Evolutionary conservation across 2,797 vertebrate species (phyloP).

Genomic region (Natrix natrix): DNA sequence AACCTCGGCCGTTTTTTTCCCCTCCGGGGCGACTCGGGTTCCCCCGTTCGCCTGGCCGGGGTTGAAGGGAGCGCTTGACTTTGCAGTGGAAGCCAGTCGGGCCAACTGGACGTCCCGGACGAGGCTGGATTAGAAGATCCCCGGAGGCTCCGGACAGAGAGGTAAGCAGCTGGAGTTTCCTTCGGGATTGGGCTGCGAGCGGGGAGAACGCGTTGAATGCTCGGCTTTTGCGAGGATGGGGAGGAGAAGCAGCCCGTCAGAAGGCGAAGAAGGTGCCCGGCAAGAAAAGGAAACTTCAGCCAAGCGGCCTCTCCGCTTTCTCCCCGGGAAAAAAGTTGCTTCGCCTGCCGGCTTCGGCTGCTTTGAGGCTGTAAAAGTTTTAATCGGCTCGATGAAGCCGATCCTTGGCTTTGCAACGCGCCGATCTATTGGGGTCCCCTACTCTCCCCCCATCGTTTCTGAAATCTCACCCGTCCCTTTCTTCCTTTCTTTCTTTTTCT

Average conservation of each 20-base stretch:
- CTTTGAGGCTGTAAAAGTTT: background rate
- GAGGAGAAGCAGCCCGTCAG: background rate
- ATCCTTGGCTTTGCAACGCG: background rate
- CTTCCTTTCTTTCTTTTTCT: too few species aligned
- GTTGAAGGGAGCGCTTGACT: too few species aligned
- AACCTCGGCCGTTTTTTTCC: background rate
- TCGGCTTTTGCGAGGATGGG: background rate
- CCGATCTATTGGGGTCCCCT: background rate
- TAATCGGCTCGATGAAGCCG: background rate
- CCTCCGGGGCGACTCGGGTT: background rate
- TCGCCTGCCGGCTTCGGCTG: background rate
- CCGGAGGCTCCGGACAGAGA: background rate
- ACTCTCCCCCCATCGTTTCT: background rate
- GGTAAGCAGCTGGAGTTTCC: background rate
- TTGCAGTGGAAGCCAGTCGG: background rate
- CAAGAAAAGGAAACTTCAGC: too few species aligned
- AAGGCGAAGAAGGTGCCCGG: background rate
- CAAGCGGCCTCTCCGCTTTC: background rate
- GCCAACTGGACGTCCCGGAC: background rate
- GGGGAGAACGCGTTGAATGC: too few species aligned
- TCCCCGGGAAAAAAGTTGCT: background rate
- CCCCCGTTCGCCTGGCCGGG: background rate
- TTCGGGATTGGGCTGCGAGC: background rate
- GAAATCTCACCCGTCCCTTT: background rate
- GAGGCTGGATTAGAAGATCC: background rate